Evolutionary conservation across 2,113 vertebrate genomes (phyloP).

Genomic region (Erythrolamprus reginae): DNA sequence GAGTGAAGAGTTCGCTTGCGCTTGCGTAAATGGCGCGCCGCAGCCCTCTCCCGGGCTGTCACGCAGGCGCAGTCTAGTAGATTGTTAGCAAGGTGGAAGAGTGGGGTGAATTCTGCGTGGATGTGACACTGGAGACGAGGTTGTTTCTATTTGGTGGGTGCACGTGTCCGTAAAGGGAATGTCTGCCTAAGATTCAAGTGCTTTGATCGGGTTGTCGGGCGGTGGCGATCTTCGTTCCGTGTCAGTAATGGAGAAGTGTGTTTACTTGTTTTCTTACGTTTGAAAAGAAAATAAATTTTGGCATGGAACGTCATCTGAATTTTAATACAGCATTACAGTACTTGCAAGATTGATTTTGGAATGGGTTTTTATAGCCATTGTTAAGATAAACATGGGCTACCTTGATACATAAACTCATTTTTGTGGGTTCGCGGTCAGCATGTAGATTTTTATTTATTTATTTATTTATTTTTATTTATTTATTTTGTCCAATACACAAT

Average conservation of each 20-base stretch:
- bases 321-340: not conserved
- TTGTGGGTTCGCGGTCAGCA: not conserved
- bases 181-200: too few relatives aligned
- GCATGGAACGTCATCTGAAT: too few relatives aligned
- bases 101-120: not conserved
- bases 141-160: conserved; percentile 10
- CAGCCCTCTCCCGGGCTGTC: too few relatives aligned
- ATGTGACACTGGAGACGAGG: conserved; percentile 6
- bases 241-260: not conserved
- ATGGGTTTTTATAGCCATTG: not conserved
- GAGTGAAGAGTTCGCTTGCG: not conserved
- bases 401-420: not conserved
- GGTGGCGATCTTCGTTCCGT: not conserved
- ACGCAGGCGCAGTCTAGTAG: not conserved
- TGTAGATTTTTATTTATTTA: too few relatives aligned
- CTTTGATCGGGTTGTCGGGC: not conserved
- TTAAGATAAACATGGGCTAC: not conserved
- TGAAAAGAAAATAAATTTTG: not conserved
- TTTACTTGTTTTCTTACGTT: not conserved
- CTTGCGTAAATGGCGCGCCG: not conserved
- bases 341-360: not conserved
- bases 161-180: fast-evolving
- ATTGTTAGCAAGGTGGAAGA: not conserved
- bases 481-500: too few relatives aligned
- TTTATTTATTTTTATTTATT: too few relatives aligned